Evolutionary conservation across 2,797 vertebrate genomes (phyloP).

Genomic region (Micrastur ruficollis): DNA sequence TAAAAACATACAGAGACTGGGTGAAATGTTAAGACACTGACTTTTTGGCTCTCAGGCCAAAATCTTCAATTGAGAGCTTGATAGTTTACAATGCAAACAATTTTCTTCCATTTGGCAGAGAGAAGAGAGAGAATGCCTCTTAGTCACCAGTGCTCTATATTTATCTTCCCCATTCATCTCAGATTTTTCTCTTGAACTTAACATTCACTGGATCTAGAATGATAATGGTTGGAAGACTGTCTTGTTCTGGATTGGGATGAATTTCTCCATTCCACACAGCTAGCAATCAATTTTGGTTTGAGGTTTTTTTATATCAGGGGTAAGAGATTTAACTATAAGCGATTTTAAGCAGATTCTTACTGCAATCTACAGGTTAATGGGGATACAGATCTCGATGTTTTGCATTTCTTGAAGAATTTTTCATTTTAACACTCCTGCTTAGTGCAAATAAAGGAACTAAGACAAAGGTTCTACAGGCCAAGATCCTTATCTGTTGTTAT

Average conservation of each 20-base stretch:
- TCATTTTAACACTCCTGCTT: not conserved
- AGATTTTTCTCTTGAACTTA: not conserved
- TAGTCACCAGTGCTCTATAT: not conserved
- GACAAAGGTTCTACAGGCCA: not conserved
- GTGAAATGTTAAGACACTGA: not conserved
- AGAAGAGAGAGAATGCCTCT: not conserved
- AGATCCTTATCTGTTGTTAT: not conserved
- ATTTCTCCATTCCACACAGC: not conserved
- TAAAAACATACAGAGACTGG: not conserved
- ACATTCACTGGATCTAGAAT: not conserved
- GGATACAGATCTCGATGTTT: not conserved
- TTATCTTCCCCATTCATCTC: not conserved
- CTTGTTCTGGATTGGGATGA: rapidly evolving
- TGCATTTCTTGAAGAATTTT: not conserved
- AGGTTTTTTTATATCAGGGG: not conserved
- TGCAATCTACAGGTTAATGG: not conserved
- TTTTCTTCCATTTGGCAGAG: not conserved
- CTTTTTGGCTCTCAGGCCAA: not conserved
- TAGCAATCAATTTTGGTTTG: not conserved
- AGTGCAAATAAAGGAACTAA: not conserved
- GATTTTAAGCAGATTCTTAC: not conserved
- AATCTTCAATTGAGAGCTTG: not conserved
- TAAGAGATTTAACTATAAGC: not conserved
- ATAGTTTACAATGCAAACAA: not conserved
- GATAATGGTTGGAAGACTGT: not conserved